Percentiles rank a stretch among this genome's conserved stretches.
Evolutionary conservation across 2,888 invertebrate genomes (phyloP).

Genomic region (Napeogenes sylphis): DNA sequence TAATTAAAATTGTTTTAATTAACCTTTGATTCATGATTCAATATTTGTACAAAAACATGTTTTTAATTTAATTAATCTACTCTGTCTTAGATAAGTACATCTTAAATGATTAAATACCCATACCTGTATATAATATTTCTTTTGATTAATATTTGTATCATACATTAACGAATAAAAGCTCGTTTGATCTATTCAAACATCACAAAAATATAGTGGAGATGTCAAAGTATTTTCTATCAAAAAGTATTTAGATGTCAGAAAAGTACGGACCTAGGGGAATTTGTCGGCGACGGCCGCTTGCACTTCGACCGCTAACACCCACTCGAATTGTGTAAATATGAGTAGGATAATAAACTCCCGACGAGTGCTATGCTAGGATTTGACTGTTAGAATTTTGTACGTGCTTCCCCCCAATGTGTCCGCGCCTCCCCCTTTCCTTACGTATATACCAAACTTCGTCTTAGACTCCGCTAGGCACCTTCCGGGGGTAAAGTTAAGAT

Average conservation of each 20-base stretch:
- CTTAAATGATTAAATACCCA: no score
- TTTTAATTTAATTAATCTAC: no score
- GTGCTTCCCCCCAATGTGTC: constrained; percentile 52
- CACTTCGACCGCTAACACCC: constrained; percentile 58
- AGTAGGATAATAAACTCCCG: constrained; percentile 69
- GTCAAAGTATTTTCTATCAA: constrained; percentile 25
- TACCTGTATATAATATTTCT: no score
- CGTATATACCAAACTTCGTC: constrained; percentile 55
- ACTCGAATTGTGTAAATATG: constrained; percentile 71
- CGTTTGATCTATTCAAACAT: constrained; percentile 19
- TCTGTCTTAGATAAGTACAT: no score
- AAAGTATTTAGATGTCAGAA: constrained; percentile 23
- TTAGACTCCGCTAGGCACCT: constrained; percentile 48
- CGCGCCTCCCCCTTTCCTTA: constrained; percentile 40
- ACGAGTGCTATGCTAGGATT: constrained; percentile 64
- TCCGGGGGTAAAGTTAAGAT: constrained; percentile 47
- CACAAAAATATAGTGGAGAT: constrained; percentile 22
- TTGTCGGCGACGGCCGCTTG: constrained; percentile 37
- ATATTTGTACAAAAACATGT: not conserved
- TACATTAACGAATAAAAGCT: not conserved
- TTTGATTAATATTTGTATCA: not conserved
- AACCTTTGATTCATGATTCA: constrained; percentile 1
- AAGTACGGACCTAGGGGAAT: constrained; percentile 39
- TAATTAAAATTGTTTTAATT: constrained; percentile 24
- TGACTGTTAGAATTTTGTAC: constrained; percentile 66